Evolutionary conservation across 1,140 invertebrate genomes (phyloP).

Genomic region (Rhizoglyphus robini): DNA sequence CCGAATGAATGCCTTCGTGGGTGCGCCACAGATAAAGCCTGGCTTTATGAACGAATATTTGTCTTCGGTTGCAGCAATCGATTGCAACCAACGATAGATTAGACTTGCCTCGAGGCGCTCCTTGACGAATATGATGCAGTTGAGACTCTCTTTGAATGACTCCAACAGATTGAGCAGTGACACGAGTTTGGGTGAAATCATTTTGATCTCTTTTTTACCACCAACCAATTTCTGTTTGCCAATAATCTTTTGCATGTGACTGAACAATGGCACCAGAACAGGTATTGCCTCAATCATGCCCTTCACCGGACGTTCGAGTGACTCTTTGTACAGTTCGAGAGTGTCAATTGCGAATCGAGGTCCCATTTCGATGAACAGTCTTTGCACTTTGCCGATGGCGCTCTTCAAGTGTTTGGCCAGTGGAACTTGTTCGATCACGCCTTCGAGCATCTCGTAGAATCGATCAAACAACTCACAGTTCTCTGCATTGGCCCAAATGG

Average conservation of each 20-base stretch:
- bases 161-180: not conserved
- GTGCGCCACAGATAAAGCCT: constrained; percentile 9
- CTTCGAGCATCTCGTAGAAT: no score
- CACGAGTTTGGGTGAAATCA: not conserved
- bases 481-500: no score
- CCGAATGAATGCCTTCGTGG: not conserved
- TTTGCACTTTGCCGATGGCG: no score
- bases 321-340: not conserved
- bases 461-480: no score
- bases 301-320: not conserved
- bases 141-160: constrained; percentile 30
- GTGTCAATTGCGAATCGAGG: not conserved
- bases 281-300: not conserved
- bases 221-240: not conserved
- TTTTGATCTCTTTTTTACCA: not conserved
- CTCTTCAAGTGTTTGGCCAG: no score
- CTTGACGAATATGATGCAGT: constrained; percentile 74
- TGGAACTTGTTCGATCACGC: no score
- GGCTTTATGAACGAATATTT: constrained; percentile 22
- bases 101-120: constrained; percentile 67
- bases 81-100: constrained; percentile 59
- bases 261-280: not conserved
- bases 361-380: not conserved
- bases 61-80: constrained; percentile 31
- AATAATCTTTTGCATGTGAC: not conserved